Evolutionary conservation across 1,140 invertebrate genomes (phyloP).

Genomic region (Diabrotica virgifera): DNA sequence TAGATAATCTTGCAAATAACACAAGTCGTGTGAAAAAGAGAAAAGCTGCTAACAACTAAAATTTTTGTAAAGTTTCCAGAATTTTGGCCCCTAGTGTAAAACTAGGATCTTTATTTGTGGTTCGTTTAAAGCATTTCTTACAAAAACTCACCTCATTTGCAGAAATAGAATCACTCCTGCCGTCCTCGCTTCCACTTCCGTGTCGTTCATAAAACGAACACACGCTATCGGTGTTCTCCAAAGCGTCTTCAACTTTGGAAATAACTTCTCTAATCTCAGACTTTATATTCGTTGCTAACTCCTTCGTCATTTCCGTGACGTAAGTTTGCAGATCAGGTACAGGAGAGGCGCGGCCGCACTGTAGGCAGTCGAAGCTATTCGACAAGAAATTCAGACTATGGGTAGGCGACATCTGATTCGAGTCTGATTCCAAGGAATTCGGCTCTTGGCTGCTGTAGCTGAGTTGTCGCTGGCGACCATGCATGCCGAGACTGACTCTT

Average conservation of each 20-base stretch:
- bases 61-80: no score
- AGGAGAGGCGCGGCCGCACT: conserved; percentile 60
- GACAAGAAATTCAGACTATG: conserved; percentile 52
- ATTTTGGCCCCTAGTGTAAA: no score
- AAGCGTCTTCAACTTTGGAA: conserved; percentile 70
- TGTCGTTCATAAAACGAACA: conserved; percentile 46
- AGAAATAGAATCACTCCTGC: conserved; percentile 61
- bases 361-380: conserved; percentile 54
- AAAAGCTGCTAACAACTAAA: no score
- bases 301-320: conserved; percentile 71
- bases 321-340: conserved; percentile 68
- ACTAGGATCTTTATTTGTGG: no score
- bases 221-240: conserved; percentile 60
- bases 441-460: conserved; percentile 70
- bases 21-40: no score
- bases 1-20: no score
- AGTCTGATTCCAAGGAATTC: conserved; percentile 57
- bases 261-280: conserved; percentile 78
- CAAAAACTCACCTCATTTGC: conserved; percentile 57
- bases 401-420: conserved; percentile 52
- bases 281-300: conserved; percentile 76
- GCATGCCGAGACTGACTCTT: conserved; percentile 59
- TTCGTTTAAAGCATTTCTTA: no score
- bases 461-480: conserved; percentile 56
- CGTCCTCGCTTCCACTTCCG: conserved; percentile 46